Conservation (phyloP, 2,888 invertebrate species). For the Drepana falcataria region DNA sequence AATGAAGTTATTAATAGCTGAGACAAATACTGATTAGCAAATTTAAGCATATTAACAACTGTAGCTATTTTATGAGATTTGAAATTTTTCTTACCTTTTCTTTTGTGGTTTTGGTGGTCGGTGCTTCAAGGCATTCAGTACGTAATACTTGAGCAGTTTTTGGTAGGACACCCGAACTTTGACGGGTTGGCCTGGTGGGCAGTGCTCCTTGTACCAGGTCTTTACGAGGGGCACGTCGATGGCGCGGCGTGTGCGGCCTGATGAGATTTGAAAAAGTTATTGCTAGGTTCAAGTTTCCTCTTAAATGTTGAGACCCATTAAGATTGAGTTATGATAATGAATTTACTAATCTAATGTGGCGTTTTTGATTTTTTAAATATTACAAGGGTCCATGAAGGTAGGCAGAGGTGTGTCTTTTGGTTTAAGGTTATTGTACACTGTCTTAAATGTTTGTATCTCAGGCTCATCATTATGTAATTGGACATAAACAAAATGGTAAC, state of each 20-base stretch:
- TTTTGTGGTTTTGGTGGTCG: conserved; percentile 99
- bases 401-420: too few relatives aligned
- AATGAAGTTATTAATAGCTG: too few relatives aligned
- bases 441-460: too few relatives aligned
- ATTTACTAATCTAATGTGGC: neutral
- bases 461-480: too few relatives aligned
- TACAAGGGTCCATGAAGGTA: too few relatives aligned
- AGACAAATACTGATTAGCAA: too few relatives aligned
- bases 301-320: too few relatives aligned
- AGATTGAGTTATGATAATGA: neutral
- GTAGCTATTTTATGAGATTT: too few relatives aligned
- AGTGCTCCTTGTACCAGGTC: conserved; percentile 97
- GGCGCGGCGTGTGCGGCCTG: conserved; percentile 93
- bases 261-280: neutral
- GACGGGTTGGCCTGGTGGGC: conserved; percentile 97
- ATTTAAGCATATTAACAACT: too few relatives aligned
- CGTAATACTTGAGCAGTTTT: conserved; percentile 98
- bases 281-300: too few relatives aligned
- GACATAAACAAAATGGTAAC: too few relatives aligned
- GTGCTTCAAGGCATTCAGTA: conserved; percentile 98
- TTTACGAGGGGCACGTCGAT: conserved; percentile 98
- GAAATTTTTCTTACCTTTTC: conserved; percentile 81
- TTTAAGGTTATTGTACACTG: too few relatives aligned
- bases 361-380: neutral
- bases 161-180: conserved; percentile 99